phyloP scores from a whole-genome alignment of 2,888 invertebrate genomes.

The Aporophyla lueneburgensis region DNA sequence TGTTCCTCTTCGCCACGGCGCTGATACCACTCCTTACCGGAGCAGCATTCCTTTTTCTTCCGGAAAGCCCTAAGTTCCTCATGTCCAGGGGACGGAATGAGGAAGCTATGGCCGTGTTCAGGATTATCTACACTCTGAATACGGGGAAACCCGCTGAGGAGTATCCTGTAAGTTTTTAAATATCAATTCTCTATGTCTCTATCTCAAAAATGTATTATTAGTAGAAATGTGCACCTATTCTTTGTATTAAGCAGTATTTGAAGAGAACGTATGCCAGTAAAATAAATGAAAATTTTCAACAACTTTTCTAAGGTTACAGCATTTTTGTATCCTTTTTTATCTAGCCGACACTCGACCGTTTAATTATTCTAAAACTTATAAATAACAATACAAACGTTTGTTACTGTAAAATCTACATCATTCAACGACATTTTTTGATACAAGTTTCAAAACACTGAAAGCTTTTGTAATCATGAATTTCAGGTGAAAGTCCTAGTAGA shows the following conservation, averaged over 20 bases:
- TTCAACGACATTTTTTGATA: too few relatives aligned
- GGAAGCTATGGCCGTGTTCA: conserved; percentile 92
- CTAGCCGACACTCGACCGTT: too few relatives aligned
- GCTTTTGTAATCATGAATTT: conserved; percentile 15
- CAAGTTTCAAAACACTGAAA: not conserved
- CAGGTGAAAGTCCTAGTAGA: conserved; percentile 85
- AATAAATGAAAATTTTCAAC: too few relatives aligned
- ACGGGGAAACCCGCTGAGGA: conserved; percentile 91
- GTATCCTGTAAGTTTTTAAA: conserved; percentile 90
- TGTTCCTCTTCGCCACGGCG: conserved; percentile 91
- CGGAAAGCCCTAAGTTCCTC: conserved; percentile 95
- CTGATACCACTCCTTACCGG: conserved; percentile 93
- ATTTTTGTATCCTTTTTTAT: too few relatives aligned
- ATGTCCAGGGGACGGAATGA: conserved; percentile 93
- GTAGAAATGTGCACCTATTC: not conserved
- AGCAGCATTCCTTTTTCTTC: conserved; percentile 91
- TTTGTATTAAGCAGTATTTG: not conserved
- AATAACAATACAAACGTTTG: too few relatives aligned
- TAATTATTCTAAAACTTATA: too few relatives aligned
- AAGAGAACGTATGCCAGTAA: too few relatives aligned
- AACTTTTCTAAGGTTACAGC: too few relatives aligned
- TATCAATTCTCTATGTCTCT: not conserved
- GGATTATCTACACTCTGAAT: conserved; percentile 92
- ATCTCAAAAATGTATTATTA: not conserved
- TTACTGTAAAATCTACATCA: too few relatives aligned